These are phyloP conservation scores for Lophius piscatorius DNA, from an alignment of 2,113 vertebrate species.

Conservation along the genomic window DNA sequence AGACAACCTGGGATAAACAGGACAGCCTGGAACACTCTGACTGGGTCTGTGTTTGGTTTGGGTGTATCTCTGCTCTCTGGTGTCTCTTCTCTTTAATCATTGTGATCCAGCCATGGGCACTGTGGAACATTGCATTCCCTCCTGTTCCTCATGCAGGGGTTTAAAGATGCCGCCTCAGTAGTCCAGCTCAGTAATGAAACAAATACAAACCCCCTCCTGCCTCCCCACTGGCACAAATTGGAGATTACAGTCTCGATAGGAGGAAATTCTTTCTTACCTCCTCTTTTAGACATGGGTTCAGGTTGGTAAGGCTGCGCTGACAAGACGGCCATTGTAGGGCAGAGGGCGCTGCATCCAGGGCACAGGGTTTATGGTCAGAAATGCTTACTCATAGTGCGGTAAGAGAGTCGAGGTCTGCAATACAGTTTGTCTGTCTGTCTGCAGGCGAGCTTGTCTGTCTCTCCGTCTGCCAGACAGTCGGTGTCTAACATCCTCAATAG, in stretches of 20 bases:
- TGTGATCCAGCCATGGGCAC: constrained; percentile 38
- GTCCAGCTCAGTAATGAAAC: constrained; percentile 40
- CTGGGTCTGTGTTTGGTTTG: constrained; percentile 37
- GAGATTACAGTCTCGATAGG: constrained; percentile 10
- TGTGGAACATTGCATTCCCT: constrained; percentile 15
- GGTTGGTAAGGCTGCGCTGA: constrained; percentile 60
- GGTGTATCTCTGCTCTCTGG: constrained; percentile 30
- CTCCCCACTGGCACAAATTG: constrained; percentile 16
- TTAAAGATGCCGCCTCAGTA: constrained; percentile 31
- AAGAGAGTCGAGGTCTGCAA: constrained; percentile 63
- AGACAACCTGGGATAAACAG: constrained; percentile 66
- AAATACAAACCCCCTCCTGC: constrained; percentile 33
- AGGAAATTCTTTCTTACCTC: constrained; percentile 9
- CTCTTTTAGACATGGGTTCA: constrained; percentile 1
- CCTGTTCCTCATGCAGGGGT: constrained; percentile 6
- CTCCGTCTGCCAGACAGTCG: constrained; percentile 42
- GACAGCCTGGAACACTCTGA: constrained; percentile 51
- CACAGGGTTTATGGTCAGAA: constrained; percentile 72
- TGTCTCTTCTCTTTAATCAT: constrained; percentile 53
- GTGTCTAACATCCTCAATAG: constrained; percentile 53
- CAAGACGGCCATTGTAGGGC: constrained; percentile 76
- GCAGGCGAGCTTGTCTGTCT: too few relatives aligned
- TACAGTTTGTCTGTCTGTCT: constrained; percentile 22
- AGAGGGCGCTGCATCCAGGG: constrained; percentile 51
- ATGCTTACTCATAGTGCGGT: constrained; percentile 70